A percentile compares a stretch with the other conserved stretches of the same genome.
phyloP scores from a whole-genome alignment of 2,113 vertebrate genomes.

The Ptilonorhynchus violaceus region DNA sequence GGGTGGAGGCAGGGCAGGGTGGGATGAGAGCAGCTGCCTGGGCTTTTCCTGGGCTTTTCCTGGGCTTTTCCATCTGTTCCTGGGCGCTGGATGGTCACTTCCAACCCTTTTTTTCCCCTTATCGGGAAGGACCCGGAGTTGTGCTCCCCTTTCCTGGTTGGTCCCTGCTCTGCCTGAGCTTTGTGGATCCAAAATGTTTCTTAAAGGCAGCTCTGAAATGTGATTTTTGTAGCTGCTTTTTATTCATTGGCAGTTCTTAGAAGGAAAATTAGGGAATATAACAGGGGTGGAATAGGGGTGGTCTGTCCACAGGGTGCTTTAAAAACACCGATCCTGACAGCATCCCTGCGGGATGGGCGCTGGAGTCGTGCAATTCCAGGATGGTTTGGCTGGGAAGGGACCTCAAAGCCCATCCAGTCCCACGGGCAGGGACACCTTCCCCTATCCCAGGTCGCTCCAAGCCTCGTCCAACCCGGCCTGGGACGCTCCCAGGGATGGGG shows the following conservation, averaged over 20 bases:
- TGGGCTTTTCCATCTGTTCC: background rate
- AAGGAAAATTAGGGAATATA: background rate
- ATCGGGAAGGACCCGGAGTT: background rate
- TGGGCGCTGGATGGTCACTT: background rate
- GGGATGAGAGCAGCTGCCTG: background rate
- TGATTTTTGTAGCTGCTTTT: background rate
- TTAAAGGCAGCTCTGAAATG: background rate
- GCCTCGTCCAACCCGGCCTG: background rate
- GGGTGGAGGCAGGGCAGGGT: background rate
- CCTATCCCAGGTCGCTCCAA: background rate
- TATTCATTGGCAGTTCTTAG: background rate
- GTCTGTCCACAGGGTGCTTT: background rate
- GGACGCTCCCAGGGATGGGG: background rate
- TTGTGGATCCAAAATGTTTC: fast-evolving
- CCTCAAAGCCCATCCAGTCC: background rate
- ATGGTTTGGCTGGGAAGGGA: background rate
- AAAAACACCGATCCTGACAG: background rate
- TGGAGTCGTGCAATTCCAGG: background rate
- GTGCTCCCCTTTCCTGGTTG: background rate
- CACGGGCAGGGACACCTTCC: background rate
- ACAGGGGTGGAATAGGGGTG: background rate
- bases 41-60: background rate
- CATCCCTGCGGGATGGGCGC: background rate
- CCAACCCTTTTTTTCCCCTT: too few species aligned
- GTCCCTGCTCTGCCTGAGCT: background rate